A percentile compares a stretch with the other conserved stretches of the same genome.
Evolutionary conservation across 2,888 invertebrate species (phyloP).

Genomic region (Ophraella communa): DNA sequence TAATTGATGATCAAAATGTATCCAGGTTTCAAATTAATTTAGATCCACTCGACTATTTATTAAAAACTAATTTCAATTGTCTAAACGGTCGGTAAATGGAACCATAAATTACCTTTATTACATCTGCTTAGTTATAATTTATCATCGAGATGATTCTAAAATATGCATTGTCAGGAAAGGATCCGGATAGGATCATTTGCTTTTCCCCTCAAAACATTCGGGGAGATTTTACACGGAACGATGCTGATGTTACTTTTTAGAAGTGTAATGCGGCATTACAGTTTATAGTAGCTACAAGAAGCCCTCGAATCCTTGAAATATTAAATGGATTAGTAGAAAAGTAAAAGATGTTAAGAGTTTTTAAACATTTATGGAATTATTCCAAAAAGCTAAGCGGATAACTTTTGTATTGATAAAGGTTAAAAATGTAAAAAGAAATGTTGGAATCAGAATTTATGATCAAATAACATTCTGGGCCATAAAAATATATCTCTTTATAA

Average conservation of each 20-base stretch:
- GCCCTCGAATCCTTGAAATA: not conserved
- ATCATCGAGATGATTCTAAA: conserved; percentile 24
- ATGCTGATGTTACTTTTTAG: not conserved
- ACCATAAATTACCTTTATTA: conserved; percentile 23
- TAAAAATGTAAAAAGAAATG: no score
- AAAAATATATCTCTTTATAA: no score
- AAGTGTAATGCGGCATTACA: not conserved
- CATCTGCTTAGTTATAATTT: conserved; percentile 18
- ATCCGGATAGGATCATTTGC: conserved; percentile 20
- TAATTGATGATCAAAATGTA: not conserved
- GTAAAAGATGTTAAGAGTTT: not conserved
- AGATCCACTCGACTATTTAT: not conserved
- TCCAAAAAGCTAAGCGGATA: not conserved
- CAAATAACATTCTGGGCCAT: no score
- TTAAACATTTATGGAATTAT: not conserved
- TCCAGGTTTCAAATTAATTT: not conserved
- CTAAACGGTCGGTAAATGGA: conserved; percentile 14
- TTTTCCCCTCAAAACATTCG: conserved; percentile 18
- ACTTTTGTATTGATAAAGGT: not conserved
- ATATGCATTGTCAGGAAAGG: conserved; percentile 27
- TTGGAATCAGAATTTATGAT: no score
- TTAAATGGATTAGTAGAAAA: not conserved
- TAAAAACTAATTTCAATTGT: conserved; percentile 2
- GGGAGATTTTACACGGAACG: conserved; percentile 10
- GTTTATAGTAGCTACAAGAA: not conserved